These are phyloP conservation scores for Linnaemya tessellans DNA, from an alignment of 2,888 invertebrate species.

Conservation along the genomic window DNA sequence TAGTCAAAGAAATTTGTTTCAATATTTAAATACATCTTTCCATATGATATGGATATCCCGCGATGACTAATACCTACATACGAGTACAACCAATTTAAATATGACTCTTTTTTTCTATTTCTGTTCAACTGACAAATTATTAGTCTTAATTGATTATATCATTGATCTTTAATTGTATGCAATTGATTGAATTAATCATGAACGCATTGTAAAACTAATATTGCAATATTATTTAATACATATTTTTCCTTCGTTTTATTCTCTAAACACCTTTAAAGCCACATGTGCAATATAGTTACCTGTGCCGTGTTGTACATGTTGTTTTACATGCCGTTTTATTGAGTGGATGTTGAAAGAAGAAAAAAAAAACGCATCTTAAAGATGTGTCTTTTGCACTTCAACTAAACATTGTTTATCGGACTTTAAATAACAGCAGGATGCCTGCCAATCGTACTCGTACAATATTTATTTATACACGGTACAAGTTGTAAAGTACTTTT, in stretches of 20 bases:
- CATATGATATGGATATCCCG: neutral
- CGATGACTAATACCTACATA: slow-evolving; percentile 34
- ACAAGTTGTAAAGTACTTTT: slow-evolving; percentile 13
- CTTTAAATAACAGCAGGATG: slow-evolving; percentile 76
- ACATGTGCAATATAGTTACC: slow-evolving; percentile 22
- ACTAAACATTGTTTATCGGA: slow-evolving; percentile 77
- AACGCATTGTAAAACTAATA: slow-evolving; percentile 22
- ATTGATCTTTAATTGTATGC: slow-evolving; percentile 11
- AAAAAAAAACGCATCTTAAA: slow-evolving; percentile 39
- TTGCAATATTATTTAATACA: slow-evolving; percentile 37
- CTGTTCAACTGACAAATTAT: slow-evolving; percentile 1
- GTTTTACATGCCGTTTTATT: slow-evolving; percentile 55
- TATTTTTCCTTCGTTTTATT: slow-evolving; percentile 9
- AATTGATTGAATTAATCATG: slow-evolving; percentile 47
- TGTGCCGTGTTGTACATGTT: slow-evolving; percentile 42
- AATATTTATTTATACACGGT: slow-evolving; percentile 52
- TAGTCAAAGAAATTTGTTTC: slow-evolving; percentile 2
- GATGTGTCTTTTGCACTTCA: slow-evolving; percentile 72
- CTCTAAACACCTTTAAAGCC: slow-evolving; percentile 30
- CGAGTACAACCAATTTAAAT: neutral
- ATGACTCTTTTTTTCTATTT: neutral
- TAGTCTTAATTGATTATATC: neutral
- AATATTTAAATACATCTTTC: neutral
- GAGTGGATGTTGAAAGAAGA: slow-evolving; percentile 9
- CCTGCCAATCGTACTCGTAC: slow-evolving; percentile 71